Base-by-base conservation (phyloP, 2,797 vertebrate genomes). In the Alcedo atthis region DNA sequence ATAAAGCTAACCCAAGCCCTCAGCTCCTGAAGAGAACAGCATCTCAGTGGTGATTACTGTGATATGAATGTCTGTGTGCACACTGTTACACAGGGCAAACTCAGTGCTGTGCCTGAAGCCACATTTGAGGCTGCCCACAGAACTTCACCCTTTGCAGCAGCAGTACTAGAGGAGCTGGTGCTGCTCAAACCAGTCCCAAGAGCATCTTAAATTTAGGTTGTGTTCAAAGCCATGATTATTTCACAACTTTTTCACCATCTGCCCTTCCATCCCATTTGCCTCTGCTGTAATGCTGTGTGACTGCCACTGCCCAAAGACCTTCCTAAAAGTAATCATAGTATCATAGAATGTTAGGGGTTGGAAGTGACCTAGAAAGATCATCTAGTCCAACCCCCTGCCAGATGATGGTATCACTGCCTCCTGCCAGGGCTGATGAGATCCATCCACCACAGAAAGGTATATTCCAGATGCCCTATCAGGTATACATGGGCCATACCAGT, bases 401-500 rank as follows among this genome's bases (percentile, higher is more conserved):
- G 35, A 37, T 37, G 14, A 25, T 49, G 24, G 48, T 70, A 17
- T 15, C 54, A 21, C 45, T 78, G 43, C 20, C 25, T 77, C 35
- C 73, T 67, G 43, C 51, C 55, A 35, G 26, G 66, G 42, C 33
- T 82, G 67, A 3, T 46, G 62, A 55, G 42, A n/a, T 48, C 30
- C 49, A 40, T 0, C 24, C 30, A 21, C 7, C 74, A 45, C 33
- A 49, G 49, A 57, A 85, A 45, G 6, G 0, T 4, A 5, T 15
- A 22, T 12, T 51, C 16, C 71, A 55, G 25, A 8, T 49, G 21
- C 26, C 30, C 9, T 12, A 21, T 10, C 28, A 14, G 21, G 4
- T 48, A 5, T 6, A 20, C 8, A 26, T 0, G 0, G 42, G 19
- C 24, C 58, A 21, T 12, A 43, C 5, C 10, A 33, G 62, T 16